Conservation (phyloP, 2,113 vertebrate genomes). For the Mugil cephalus region DNA sequence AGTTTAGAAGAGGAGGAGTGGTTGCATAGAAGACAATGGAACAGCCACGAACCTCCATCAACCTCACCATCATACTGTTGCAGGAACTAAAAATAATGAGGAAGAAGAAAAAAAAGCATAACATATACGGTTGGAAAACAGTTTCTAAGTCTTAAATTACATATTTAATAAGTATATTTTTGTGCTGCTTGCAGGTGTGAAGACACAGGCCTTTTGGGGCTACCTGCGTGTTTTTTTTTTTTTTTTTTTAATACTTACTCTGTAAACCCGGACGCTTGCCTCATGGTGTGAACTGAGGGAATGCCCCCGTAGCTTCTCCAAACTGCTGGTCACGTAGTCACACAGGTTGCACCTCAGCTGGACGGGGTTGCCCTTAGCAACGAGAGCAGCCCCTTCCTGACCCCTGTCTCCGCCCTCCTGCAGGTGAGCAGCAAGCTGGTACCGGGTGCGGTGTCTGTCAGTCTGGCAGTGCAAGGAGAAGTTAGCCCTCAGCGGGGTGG, state of each 20-base stretch:
- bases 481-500: constrained; percentile 97
- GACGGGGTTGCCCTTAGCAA: constrained; percentile 94
- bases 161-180: not conserved
- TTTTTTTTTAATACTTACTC: constrained; percentile 84
- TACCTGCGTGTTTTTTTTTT: too few species aligned
- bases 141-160: not conserved
- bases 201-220: not conserved
- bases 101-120: constrained; percentile 5
- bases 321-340: constrained; percentile 94
- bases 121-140: not conserved
- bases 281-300: constrained; percentile 93
- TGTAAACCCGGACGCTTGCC: constrained; percentile 95
- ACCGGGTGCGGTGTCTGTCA: constrained; percentile 92
- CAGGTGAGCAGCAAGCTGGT: constrained; percentile 97
- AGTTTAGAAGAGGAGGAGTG: constrained; percentile 98
- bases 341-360: constrained; percentile 97
- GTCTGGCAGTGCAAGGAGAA: constrained; percentile 92
- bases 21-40: constrained; percentile 96
- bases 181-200: not conserved
- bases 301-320: constrained; percentile 97
- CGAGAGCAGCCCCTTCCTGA: constrained; percentile 90
- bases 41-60: constrained; percentile 93
- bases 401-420: constrained; percentile 92
- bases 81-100: constrained; percentile 87
- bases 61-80: constrained; percentile 94